Evolutionary conservation across 2,113 vertebrate genomes (phyloP).

Genomic region (Zosterops hypoxanthus): DNA sequence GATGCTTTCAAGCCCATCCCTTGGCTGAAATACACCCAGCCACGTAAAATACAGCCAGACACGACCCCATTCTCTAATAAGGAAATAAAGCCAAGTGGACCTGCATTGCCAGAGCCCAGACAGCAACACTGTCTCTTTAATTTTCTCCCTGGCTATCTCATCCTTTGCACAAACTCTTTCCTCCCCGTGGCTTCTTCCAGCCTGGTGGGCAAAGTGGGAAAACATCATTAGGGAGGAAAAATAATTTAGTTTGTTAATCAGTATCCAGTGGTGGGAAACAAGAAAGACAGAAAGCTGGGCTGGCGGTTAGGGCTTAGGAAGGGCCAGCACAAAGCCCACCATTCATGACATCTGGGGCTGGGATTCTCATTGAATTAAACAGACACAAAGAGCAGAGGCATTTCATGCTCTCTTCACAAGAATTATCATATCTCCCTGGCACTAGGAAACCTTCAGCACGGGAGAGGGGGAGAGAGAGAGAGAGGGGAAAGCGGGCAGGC

Average conservation of each 20-base stretch:
- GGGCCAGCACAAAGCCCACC: conserved; percentile 72
- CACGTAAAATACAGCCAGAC: conserved; percentile 36
- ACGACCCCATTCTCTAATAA: conserved; percentile 36
- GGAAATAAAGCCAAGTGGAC: conserved; percentile 46
- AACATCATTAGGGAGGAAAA: conserved; percentile 74
- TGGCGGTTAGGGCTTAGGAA: conserved; percentile 71
- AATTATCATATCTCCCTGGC: conserved; percentile 75
- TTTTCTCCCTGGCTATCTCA: conserved; percentile 65
- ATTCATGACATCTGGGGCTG: conserved; percentile 74
- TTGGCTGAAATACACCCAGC: conserved; percentile 7
- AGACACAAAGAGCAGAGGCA: conserved; percentile 77
- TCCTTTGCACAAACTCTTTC: conserved; percentile 60
- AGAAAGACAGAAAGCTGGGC: conserved; percentile 65
- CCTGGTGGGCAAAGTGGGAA: conserved; percentile 70
- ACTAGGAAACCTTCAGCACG: conserved; percentile 65
- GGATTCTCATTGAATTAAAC: conserved; percentile 75
- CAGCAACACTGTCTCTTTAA: conserved; percentile 67
- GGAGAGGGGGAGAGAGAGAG: conserved; percentile 42
- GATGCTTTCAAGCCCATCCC: neutral
- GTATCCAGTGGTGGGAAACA: conserved; percentile 72
- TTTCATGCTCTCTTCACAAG: conserved; percentile 73
- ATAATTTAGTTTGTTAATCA: conserved; percentile 75
- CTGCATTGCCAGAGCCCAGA: conserved; percentile 27
- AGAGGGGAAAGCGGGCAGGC: conserved; percentile 59
- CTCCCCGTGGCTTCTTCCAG: conserved; percentile 67